These are phyloP conservation scores for Cyphomyrus plagiostoma DNA, from an alignment of 2,113 vertebrate species.

Conservation along the genomic window DNA sequence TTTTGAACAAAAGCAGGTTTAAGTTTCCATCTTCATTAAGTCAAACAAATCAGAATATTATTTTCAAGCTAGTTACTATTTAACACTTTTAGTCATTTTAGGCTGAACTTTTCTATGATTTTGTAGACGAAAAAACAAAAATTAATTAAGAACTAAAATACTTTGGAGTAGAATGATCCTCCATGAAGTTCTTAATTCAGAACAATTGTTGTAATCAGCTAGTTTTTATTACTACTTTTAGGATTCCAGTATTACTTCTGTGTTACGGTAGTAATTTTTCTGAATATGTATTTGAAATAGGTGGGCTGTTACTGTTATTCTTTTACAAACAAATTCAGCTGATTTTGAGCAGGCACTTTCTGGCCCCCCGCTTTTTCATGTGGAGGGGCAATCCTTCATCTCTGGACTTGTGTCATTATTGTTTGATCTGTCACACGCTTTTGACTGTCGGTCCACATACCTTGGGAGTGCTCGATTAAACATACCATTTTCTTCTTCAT, in stretches of 20 bases:
- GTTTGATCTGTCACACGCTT: background rate
- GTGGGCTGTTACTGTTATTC: background rate
- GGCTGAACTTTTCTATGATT: background rate
- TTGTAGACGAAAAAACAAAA: background rate
- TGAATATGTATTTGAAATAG: background rate
- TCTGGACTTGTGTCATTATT: background rate
- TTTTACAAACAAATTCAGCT: background rate
- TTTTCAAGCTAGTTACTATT: background rate
- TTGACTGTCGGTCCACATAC: background rate
- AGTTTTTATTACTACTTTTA: background rate
- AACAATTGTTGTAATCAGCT: background rate
- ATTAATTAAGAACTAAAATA: background rate
- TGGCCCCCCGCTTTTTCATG: background rate
- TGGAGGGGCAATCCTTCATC: background rate
- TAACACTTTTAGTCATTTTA: background rate
- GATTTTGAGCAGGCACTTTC: background rate
- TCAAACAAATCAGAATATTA: background rate
- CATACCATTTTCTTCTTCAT: background rate
- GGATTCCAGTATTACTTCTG: background rate
- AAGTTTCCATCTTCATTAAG: background rate
- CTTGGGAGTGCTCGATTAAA: background rate
- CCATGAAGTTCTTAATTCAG: background rate
- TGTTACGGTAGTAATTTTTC: background rate
- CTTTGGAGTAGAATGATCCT: background rate
- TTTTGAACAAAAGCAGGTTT: background rate